A percentile compares a stretch with the other conserved stretches of the same genome.
Evolutionary conservation across 2,797 vertebrate species (phyloP).

Genomic region (Alfaro cultratus): DNA sequence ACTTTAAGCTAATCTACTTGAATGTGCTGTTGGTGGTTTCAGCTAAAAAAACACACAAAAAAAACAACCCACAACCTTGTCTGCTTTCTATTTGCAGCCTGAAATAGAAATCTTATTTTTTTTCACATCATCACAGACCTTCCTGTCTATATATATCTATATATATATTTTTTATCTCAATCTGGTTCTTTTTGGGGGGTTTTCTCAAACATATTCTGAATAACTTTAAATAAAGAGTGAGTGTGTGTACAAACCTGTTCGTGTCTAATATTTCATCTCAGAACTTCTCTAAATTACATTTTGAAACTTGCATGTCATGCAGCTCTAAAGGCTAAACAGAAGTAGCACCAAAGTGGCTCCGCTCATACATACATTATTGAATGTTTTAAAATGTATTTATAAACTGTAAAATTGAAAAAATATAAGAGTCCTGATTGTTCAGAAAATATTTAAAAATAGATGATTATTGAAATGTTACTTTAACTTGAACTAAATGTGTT

Average conservation of each 20-base stretch:
- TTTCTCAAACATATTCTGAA: neutral
- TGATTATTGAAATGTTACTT: neutral
- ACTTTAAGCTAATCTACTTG: neutral
- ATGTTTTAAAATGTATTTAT: neutral
- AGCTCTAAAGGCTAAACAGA: neutral
- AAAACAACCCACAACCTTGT: neutral
- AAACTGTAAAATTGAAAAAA: neutral
- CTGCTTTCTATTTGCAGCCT: neutral
- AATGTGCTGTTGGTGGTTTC: neutral
- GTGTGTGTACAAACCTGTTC: neutral
- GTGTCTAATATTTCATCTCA: neutral
- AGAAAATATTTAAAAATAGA: neutral
- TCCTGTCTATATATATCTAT: neutral
- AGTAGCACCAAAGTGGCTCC: neutral
- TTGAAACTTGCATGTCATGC: neutral
- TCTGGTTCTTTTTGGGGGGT: neutral
- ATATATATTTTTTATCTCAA: neutral
- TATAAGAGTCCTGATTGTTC: neutral
- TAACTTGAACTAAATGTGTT: neutral
- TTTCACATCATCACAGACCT: neutral
- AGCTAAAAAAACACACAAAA: neutral
- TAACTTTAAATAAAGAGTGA: neutral
- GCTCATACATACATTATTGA: neutral
- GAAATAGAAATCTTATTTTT: neutral
- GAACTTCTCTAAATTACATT: neutral